Evolutionary conservation across 2,888 invertebrate species (phyloP), one percentile per base, ranked within the genome.

Genomic region (Tetranychus truncatus): DNA sequence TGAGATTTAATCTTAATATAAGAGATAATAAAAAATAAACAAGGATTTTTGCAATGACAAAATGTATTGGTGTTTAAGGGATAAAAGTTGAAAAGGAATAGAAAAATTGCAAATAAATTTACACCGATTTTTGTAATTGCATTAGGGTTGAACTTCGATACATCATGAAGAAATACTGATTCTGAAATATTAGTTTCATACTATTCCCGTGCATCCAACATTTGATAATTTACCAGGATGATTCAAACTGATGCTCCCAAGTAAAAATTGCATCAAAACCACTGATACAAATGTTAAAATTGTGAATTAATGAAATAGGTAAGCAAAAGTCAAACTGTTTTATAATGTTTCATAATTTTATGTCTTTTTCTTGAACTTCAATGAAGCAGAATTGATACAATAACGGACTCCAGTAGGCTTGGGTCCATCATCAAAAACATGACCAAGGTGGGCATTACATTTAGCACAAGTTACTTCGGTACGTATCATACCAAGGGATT

Each of bases 341-440:
- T 55, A 15, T 55, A 34, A 34, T 5, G 9, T 55, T 55, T 15
- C 55, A 55, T 55, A 11, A 9, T 55, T 24, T 55, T 55, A 15
- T 55, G 55, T 55, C 55, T 55, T 55, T 55, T 55, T 55, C 24
- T 66, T 66, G 46, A 77, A 77, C 66, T 66, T 75, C 7, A 77
- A 71, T 11, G 77, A 21, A 67, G 76, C 75, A 21, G 77, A 77
- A 45, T 77, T 77, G 20, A 77, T 77, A 66, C 77, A 77, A 76
- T 92, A 97, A 76, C 96, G 88, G 84, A 92, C 92, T 81, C 89
- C 89, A 75, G 91, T 94, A 75, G 95, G 95, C 81, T 89, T 87
- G 5, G 96, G 96, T 79, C 96, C 96, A 84, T 97, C 96, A 82
- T 91, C 90, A 84, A 97, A 97, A 76, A 96, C 92, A 83, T 97